A percentile compares a stretch with the other conserved stretches of the same genome.
Conservation (phyloP, 2,888 invertebrate genomes). For the Spialia ferax region DNA sequence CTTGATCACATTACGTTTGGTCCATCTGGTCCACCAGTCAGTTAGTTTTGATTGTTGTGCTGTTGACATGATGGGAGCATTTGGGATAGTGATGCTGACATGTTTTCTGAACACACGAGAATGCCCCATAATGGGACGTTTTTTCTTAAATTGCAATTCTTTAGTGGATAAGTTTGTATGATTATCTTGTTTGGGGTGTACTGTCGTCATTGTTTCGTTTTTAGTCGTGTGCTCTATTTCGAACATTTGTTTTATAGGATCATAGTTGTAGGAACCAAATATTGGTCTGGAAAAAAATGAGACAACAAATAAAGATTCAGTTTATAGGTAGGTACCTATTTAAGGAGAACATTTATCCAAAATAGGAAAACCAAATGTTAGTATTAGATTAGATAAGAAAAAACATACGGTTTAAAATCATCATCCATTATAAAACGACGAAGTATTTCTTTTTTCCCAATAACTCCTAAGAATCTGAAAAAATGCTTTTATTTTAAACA, state of each 20-base stretch:
- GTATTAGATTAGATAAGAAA: too few species aligned
- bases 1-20: neutral
- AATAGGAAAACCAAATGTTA: too few species aligned
- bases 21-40: neutral
- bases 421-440: constrained; percentile 4
- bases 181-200: constrained; percentile 14
- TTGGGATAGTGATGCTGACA: neutral
- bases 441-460: neutral
- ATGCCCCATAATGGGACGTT: neutral
- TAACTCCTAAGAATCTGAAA: neutral
- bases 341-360: too few species aligned
- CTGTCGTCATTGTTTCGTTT: constrained; percentile 24
- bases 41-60: neutral
- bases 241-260: constrained; percentile 54
- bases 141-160: neutral
- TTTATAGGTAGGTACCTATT: too few species aligned
- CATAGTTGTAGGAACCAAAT: constrained; percentile 59
- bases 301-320: neutral
- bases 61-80: neutral
- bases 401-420: neutral
- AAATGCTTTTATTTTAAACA: too few species aligned
- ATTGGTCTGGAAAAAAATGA: constrained; percentile 53
- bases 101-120: constrained; percentile 12
- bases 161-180: neutral
- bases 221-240: constrained; percentile 39